phyloP scores from a whole-genome alignment of 2,113 vertebrate species.

The Sylvilagus bachmani region DNA sequence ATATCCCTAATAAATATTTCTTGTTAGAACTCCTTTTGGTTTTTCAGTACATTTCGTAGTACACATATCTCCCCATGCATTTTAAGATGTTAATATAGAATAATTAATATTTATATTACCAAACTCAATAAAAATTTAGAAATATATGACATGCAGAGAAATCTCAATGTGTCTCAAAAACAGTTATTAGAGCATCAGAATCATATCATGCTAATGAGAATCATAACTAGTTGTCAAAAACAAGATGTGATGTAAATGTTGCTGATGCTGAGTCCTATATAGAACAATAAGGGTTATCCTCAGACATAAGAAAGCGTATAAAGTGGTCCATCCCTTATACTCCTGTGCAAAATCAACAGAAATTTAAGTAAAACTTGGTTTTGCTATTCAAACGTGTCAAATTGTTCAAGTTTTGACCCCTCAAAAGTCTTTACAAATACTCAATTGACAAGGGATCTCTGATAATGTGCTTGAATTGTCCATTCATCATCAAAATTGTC shows the following conservation, averaged over 20 bases:
- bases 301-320: constrained; percentile 10
- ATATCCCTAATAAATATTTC: constrained; percentile 6
- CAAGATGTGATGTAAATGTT: not conserved
- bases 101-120: constrained; percentile 14
- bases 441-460: not conserved
- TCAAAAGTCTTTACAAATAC: not conserved
- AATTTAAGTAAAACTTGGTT: not conserved
- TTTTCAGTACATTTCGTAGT: constrained; percentile 23
- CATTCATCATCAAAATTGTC: not conserved
- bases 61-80: not conserved
- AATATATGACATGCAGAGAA: not conserved
- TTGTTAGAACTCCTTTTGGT: not conserved
- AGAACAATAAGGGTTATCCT: not conserved
- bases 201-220: not conserved
- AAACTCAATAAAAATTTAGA: constrained; percentile 23
- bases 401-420: not conserved
- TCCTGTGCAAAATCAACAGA: not conserved
- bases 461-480: constrained; percentile 21
- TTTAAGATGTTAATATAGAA: not conserved
- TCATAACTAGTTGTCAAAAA: constrained; percentile 23
- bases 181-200: not conserved
- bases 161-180: constrained; percentile 11
- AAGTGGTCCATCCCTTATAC: not conserved
- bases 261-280: not conserved
- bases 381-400: not conserved